A percentile compares a stretch with the other conserved stretches of the same genome.
These are phyloP conservation scores for Ectemnius lituratus DNA, from an alignment of 2,888 invertebrate genomes.

Conservation along the genomic window DNA sequence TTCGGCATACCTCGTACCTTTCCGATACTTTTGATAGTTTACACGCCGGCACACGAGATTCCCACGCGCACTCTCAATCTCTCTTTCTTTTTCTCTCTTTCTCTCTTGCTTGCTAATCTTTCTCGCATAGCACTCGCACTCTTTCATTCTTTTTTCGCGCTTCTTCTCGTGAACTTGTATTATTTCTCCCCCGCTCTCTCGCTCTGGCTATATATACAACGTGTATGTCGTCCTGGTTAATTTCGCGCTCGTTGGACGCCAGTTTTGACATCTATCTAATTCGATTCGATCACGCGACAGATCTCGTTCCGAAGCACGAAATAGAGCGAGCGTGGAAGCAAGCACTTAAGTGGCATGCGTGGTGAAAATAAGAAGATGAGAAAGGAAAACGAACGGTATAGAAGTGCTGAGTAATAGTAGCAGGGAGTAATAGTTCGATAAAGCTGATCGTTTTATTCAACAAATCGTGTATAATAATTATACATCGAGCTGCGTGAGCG, in stretches of 20 bases:
- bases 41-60: slow-evolving; percentile 13
- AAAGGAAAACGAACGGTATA: not conserved
- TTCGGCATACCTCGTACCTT: slow-evolving; percentile 11
- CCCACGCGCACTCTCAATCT: not conserved
- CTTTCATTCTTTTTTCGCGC: slow-evolving; percentile 9
- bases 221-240: not conserved
- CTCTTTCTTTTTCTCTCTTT: slow-evolving; percentile 16
- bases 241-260: slow-evolving; percentile 2
- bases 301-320: slow-evolving; percentile 13
- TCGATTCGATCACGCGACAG: slow-evolving; percentile 32
- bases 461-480: not conserved
- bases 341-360: not conserved
- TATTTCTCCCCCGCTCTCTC: slow-evolving; percentile 4
- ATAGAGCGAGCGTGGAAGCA: no score
- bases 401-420: not conserved
- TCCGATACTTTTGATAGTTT: not conserved
- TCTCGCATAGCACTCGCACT: not conserved
- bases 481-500: not conserved
- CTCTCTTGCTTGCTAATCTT: slow-evolving; percentile 16
- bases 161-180: slow-evolving; percentile 4
- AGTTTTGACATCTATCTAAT: not conserved
- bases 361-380: not conserved
- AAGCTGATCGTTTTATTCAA: slow-evolving; percentile 7
- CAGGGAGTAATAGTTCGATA: not conserved
- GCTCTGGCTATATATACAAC: slow-evolving; percentile 14